phyloP scores from a whole-genome alignment of 2,888 invertebrate genomes.

The Tanytarsus gracilentus region DNA sequence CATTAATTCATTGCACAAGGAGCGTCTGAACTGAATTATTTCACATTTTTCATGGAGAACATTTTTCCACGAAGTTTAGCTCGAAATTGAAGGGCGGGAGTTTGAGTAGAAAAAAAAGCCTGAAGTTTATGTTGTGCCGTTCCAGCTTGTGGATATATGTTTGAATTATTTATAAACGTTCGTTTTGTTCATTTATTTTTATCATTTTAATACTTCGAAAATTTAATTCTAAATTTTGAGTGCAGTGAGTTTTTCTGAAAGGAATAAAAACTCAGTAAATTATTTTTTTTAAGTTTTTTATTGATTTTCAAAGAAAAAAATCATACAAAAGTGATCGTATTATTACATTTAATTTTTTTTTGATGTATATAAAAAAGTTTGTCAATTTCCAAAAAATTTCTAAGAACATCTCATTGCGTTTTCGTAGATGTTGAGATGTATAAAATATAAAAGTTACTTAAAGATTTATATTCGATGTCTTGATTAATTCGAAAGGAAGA shows the following conservation, averaged over 20 bases:
- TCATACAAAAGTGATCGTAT: constrained; percentile 28
- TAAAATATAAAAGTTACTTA: not conserved
- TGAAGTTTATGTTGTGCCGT: no score
- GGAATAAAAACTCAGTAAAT: not conserved
- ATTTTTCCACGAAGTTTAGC: not conserved
- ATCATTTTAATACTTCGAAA: no score
- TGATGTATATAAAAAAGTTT: constrained; percentile 25
- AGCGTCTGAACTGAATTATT: constrained; percentile 1
- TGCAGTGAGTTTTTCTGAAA: not conserved
- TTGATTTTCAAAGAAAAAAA: constrained; percentile 25
- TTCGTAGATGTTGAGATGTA: not conserved
- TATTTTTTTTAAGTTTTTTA: constrained; percentile 20
- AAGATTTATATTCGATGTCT: not conserved
- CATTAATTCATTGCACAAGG: constrained; percentile 23
- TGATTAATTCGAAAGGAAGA: no score
- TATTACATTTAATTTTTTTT: constrained; percentile 15
- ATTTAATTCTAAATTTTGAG: no score
- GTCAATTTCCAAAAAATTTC: not conserved
- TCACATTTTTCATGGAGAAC: constrained; percentile 23
- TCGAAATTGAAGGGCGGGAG: no score
- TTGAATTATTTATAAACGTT: no score
- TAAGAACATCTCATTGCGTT: no score
- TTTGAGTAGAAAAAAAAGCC: not conserved
- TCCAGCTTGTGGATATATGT: no score
- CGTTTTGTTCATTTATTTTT: no score